These are phyloP conservation scores for Aphis craccivora DNA, from an alignment of 1,140 invertebrate genomes.

Conservation along the genomic window DNA sequence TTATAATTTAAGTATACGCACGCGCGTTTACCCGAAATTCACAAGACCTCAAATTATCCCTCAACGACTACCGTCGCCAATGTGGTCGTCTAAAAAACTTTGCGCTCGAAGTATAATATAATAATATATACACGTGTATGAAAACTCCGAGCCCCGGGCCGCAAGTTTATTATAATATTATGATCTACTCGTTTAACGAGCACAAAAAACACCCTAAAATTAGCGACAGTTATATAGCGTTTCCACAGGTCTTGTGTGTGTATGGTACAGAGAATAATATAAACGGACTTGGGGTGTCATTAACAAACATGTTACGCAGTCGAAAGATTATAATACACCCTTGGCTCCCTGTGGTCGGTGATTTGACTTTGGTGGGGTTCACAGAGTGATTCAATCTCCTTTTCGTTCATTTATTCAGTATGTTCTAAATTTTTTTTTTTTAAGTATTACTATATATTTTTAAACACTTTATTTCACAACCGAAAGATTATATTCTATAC, in stretches of 20 bases:
- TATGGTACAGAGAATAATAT: neutral
- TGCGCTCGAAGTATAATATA: neutral
- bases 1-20: neutral
- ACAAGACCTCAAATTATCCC: neutral
- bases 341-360: neutral
- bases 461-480: no score
- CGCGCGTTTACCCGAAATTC: neutral
- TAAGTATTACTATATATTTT: no score
- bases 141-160: neutral
- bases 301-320: constrained; percentile 19
- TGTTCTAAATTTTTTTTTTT: no score
- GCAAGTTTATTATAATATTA: neutral
- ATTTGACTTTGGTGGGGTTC: neutral
- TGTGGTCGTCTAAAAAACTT: neutral
- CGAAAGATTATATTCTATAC: no score
- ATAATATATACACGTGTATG: neutral
- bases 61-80: neutral
- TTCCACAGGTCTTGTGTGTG: neutral
- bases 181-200: constrained; percentile 22
- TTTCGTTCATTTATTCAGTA: no score
- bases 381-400: no score
- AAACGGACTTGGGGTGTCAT: neutral
- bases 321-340: neutral
- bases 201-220: constrained; percentile 41
- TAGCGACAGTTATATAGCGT: constrained; percentile 29